Conservation (phyloP, 2,888 invertebrate species). For the Icerya purchasi region DNA sequence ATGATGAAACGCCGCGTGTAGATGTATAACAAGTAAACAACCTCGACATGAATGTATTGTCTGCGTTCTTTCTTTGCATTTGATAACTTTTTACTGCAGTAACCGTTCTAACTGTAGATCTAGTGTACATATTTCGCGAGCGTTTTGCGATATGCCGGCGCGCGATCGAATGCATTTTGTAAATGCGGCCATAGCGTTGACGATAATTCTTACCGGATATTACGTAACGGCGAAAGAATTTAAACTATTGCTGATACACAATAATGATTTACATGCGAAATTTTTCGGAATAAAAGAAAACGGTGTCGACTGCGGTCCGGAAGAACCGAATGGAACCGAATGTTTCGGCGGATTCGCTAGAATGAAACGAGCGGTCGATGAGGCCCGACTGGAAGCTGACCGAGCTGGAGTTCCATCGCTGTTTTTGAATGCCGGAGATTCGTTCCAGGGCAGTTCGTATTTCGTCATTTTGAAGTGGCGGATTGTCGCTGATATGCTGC, state of each 20-base stretch:
- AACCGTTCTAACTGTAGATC: too few species aligned
- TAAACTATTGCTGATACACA: slow-evolving; percentile 58
- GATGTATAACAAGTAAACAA: too few species aligned
- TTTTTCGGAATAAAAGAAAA: slow-evolving; percentile 38
- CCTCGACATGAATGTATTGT: too few species aligned
- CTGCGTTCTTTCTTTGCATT: too few species aligned
- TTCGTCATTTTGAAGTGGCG: slow-evolving; percentile 62
- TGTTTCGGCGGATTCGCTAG: slow-evolving; percentile 80
- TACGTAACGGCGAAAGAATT: too few species aligned
- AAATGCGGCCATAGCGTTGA: too few species aligned
- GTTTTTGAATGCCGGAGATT: slow-evolving; percentile 79
- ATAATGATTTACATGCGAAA: slow-evolving; percentile 75
- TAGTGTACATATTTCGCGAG: too few species aligned
- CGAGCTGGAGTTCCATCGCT: slow-evolving; percentile 39
- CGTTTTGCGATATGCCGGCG: too few species aligned
- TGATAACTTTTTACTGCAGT: too few species aligned
- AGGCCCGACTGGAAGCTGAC: slow-evolving; percentile 29
- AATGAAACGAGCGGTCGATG: slow-evolving; percentile 31
- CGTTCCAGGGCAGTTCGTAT: slow-evolving; percentile 75
- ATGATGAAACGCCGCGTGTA: too few species aligned
- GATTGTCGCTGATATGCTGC: slow-evolving; percentile 56
- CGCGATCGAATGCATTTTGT: too few species aligned
- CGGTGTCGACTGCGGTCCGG: slow-evolving; percentile 32
- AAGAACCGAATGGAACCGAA: slow-evolving; percentile 23
- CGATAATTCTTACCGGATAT: too few species aligned